These are phyloP conservation scores for Charina bottae DNA, from an alignment of 2,113 vertebrate species.

Conservation along the genomic window DNA sequence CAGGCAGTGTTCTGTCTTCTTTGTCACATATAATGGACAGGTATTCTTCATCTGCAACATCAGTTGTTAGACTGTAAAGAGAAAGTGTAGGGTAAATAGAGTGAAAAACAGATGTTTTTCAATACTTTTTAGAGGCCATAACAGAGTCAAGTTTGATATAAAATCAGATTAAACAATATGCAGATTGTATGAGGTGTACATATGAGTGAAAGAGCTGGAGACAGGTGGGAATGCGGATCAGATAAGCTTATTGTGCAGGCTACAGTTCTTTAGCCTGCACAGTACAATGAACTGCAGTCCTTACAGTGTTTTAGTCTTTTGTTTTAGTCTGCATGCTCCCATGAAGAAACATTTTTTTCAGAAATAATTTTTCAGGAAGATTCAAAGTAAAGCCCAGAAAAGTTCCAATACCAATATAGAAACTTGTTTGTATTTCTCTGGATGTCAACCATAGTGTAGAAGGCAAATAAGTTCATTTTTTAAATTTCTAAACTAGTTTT, in stretches of 20 bases:
- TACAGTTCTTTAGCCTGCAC: background rate
- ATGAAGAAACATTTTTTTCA: background rate
- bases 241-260: background rate
- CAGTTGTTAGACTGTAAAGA: background rate
- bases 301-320: background rate
- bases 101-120: background rate
- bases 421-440: background rate
- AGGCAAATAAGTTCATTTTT: background rate
- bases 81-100: background rate
- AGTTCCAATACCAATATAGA: background rate
- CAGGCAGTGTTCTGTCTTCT: conserved; percentile 26
- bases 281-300: conserved; percentile 6
- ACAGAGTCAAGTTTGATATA: conserved; percentile 15
- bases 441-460: background rate
- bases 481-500: background rate
- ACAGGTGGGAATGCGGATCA: background rate
- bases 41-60: conserved; percentile 7
- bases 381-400: background rate
- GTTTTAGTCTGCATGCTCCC: background rate
- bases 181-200: background rate
- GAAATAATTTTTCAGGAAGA: background rate
- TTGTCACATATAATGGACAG: background rate
- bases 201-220: background rate
- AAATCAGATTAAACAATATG: conserved; percentile 16
- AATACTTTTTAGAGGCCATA: conserved; percentile 32